Evolutionary conservation across 2,113 vertebrate genomes (phyloP), one percentile per base, ranked within the genome.

Genomic region (Macquaria australasica): DNA sequence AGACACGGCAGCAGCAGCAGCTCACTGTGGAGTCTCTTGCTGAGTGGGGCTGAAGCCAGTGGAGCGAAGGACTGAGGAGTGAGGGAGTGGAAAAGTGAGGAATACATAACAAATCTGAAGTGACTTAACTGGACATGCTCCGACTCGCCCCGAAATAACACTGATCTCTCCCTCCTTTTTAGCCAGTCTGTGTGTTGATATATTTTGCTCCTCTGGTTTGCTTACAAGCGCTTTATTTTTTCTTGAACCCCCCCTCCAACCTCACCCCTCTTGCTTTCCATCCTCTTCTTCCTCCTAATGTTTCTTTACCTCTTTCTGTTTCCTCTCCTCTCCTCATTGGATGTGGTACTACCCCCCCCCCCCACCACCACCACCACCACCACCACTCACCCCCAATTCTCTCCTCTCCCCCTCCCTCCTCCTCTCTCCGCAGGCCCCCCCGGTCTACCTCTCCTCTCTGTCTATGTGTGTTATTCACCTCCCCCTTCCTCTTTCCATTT

Each of bases 21-120:
- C 83, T 28, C 55, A 62, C 81, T 63, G 75, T 11, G 67, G 81
- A 89, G 79, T 18, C 76, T 63, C 85, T 70, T n/a, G 71, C 73
- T 59, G 85, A 77, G 83, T 73, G 63, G 68, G 50, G 71, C 72
- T 83, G 87, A 73, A 89, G 82, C 56, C 91, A 89, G 68, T 81
- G 80, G 91, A 91, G 90, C 84, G 48, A 73, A 41, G 66, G 73
- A 82, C 25, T 25, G 62, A 64, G 63, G 31, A 60, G 28, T 0
- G 45, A 53, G 31, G 59, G 39, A 68, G 39, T 39, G 60, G 82
- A 87, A 58, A 69, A 81, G 66, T 67, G 83, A 83, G 87, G 83
- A 84, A 91, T 73, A 77, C 78, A 71, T 64, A 87, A 86, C 82
- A 89, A 88, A 89, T 87, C 60, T 73, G 72, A 88, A 78, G 70